Base-by-base conservation (phyloP, 2,113 vertebrate genomes). In the Gallinago undulata region DNA sequence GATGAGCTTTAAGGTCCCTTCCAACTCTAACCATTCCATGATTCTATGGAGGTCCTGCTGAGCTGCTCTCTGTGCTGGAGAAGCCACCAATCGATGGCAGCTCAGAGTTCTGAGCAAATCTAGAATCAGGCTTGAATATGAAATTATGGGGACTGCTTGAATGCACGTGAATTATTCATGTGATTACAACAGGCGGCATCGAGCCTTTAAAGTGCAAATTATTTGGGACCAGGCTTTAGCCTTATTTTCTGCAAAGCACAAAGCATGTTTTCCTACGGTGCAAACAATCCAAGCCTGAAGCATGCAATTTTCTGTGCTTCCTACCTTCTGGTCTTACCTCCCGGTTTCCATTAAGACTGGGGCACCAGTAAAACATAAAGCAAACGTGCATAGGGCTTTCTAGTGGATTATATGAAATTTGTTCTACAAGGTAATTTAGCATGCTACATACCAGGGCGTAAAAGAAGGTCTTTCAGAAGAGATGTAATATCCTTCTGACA, bases 141-240 rank as follows among this genome's bases (percentile, higher is more conserved):
- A 68, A 87, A 70, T 48, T 11, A 25, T 50, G 67, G 78, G 66
- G 39, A 19, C 73, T 33, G 48, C 57, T 27, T 47, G 89, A 63
- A 50, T 0, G 19, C 0, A 5, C 12, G 11, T 68, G 91, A 91
- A 95, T 95, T 72, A 96, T 91, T 93, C 89, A 93, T 87, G 45
- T 76, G 53, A 83, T 85, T 66, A 60, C 74, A 81, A 64, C 4
- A 67, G 6, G 48, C 17, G 0, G 55, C 87, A 91, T 1, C 1
- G 2, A 85, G 89, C 68, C 76, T 92, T 81, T 21, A 41, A 87
- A 94, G 84, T 69, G 89, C 53, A 66, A 91, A 87, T 95, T 87
- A 91, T 73, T 35, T 37, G 89, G 81, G 84, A 39, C 81, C 81
- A 76, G 37, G 84, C 77, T 59, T 47, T 59, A 79, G 89, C 60